These are phyloP conservation scores for Chironomus riparius DNA, from an alignment of 2,888 invertebrate species.

Conservation along the genomic window DNA sequence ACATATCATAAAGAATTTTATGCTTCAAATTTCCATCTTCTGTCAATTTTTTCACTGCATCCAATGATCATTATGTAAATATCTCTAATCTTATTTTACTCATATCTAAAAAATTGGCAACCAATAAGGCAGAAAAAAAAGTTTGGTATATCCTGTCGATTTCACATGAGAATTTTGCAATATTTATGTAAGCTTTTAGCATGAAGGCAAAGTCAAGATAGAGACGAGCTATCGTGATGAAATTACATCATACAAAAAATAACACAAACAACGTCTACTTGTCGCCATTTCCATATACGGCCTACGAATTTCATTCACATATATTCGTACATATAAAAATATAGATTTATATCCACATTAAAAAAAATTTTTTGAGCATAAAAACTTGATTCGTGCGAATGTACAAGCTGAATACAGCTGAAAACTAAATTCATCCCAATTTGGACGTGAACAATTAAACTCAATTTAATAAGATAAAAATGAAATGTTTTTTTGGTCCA, in stretches of 20 bases:
- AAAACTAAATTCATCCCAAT: not conserved
- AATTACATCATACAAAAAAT: not conserved
- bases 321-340: not conserved
- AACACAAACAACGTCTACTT: not conserved
- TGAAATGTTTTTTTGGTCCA: not conserved
- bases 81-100: not conserved
- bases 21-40: not conserved
- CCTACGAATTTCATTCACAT: not conserved
- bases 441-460: conserved; percentile 2
- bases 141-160: not conserved
- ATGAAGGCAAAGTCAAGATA: too few species aligned
- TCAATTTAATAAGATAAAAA: not conserved
- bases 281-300: conserved; percentile 12
- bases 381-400: not conserved
- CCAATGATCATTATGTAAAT: conserved; percentile 6
- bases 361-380: not conserved
- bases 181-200: not conserved
- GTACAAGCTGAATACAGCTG: not conserved
- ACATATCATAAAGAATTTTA: too few species aligned
- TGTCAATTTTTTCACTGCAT: not conserved
- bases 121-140: not conserved
- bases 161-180: not conserved
- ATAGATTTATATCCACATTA: not conserved
- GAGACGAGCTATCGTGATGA: not conserved
- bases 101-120: not conserved